A percentile compares a stretch with the other conserved stretches of the same genome.
phyloP scores from a whole-genome alignment of 1,140 invertebrate genomes.

The Tribolium castaneum region DNA sequence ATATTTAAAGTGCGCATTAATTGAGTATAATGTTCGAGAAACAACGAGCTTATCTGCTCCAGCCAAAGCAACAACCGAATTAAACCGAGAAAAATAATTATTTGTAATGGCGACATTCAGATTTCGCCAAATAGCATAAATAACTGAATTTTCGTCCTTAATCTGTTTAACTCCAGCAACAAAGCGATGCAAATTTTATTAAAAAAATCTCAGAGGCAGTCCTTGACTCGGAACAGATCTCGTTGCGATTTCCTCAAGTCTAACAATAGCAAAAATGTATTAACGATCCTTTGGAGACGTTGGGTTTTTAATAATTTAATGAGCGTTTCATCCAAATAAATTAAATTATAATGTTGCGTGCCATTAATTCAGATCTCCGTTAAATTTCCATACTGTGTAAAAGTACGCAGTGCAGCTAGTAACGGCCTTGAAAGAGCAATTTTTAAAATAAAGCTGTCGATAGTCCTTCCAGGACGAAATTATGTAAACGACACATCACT shows the following conservation, averaged over 20 bases:
- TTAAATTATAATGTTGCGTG: conserved; percentile 29
- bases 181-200: not conserved
- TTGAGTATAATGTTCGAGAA: not conserved
- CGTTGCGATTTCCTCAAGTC: not conserved
- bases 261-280: not conserved
- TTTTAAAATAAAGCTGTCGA: conserved; percentile 19
- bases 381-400: conserved; percentile 9
- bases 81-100: not conserved
- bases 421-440: not conserved
- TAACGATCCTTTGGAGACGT: not conserved
- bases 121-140: not conserved
- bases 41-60: not conserved
- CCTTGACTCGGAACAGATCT: not conserved
- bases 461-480: not conserved
- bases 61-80: not conserved
- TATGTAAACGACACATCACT: not conserved
- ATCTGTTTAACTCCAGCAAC: not conserved
- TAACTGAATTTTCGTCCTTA: not conserved
- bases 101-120: not conserved
- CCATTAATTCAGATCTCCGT: conserved; percentile 1
- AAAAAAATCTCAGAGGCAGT: not conserved
- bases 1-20: not conserved
- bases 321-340: conserved; percentile 13
- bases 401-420: conserved; percentile 13
- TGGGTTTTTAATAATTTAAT: not conserved